Base-by-base conservation (phyloP, 2,888 invertebrate genomes). In the Cistogaster globosa region DNA sequence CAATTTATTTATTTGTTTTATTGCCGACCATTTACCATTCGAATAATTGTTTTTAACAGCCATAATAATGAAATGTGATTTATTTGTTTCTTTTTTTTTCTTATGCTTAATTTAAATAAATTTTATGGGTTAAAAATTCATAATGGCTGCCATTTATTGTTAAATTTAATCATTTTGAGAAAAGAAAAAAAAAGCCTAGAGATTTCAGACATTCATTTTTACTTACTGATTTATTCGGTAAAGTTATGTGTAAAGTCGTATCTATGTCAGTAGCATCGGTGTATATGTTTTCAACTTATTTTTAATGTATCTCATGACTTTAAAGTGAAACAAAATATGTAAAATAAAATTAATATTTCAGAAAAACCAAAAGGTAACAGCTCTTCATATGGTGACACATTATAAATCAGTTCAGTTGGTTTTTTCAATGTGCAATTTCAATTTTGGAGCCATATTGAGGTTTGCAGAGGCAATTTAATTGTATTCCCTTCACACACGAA, bases 121-220 rank as follows among this genome's bases (percentile, higher is more conserved):
- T 85, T 85, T 82, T 82, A 85, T 85, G 85, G 51, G 58, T 82
- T 85, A 79, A 85, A 78, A 82, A 75, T 79, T 76, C 69, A 85
- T 82, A 85, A 85, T 85, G 85, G 85, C 85, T 71, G 82, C 78
- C 85, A 85, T 85, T 82, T 82, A 75, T 82, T 67, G 77, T 69
- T 71, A 48, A 78, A 53, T 53, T 71, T 68, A 62, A 80, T 60
- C 60, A 69, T 69, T 67, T 71, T 48, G 7, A 20, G 62, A 63
- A 63, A 62, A 18, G 11, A 51, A 60, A 16, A 68, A 55, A 75
- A 69, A 51, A 16, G 16, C 14, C 42, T 42, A 32, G 51, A 55
- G 12, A 51, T 55, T 63, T 16, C 12, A 42, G 7, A 38, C 11
- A 38, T 38, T 42, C 12, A 2, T 42, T 12, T 12, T 42, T 42